Conservation (phyloP, 2,797 vertebrate species). For the Acanthiza pusilla region DNA sequence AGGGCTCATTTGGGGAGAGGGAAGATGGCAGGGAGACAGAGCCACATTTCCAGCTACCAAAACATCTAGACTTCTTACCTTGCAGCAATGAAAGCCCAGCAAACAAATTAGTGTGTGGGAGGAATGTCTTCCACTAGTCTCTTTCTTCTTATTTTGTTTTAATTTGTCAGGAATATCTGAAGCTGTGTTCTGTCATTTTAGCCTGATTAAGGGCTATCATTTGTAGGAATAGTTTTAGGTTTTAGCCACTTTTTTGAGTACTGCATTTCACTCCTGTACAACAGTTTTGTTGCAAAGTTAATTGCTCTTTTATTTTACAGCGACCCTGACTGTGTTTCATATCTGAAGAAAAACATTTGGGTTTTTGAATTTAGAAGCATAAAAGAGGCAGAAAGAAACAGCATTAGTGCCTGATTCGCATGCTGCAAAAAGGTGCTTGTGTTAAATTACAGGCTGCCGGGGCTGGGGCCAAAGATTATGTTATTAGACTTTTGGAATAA, state of each 20-base stretch:
- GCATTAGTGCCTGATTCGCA: neutral
- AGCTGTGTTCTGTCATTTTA: neutral
- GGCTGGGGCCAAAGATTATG: conserved; percentile 58
- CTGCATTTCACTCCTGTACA: neutral
- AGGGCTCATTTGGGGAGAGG: neutral
- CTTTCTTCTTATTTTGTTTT: neutral
- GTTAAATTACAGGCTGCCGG: conserved; percentile 52
- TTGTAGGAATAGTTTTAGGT: neutral
- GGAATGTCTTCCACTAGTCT: neutral
- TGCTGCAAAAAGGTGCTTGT: neutral
- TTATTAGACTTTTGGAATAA: conserved; percentile 40
- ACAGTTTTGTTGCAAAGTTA: conserved; percentile 53
- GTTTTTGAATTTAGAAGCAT: conserved; percentile 72
- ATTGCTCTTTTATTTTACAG: conserved; percentile 64
- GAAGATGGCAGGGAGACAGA: neutral
- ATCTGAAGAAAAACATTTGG: conserved; percentile 50
- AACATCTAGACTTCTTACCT: neutral
- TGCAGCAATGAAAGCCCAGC: neutral
- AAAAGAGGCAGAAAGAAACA: conserved; percentile 45
- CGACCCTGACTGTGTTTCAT: conserved; percentile 56
- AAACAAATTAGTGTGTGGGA: neutral
- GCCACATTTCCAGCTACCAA: neutral
- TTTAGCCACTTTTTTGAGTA: neutral
- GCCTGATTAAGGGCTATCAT: neutral
- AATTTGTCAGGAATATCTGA: neutral